These are phyloP conservation scores for Hirtodrosophila trivittata DNA, from an alignment of 2,888 invertebrate genomes.

Conservation along the genomic window DNA sequence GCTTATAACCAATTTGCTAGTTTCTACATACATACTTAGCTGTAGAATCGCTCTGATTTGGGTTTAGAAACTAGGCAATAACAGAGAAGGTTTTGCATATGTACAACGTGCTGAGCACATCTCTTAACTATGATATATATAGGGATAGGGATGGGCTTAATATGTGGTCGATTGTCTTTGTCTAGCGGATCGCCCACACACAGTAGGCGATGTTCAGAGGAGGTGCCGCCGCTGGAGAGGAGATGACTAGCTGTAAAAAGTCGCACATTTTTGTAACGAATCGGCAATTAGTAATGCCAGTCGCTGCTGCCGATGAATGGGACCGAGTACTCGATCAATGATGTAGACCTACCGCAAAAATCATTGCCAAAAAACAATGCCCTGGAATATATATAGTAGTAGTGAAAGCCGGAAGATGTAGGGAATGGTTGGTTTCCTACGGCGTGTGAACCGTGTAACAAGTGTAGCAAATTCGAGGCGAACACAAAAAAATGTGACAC, in stretches of 20 bases:
- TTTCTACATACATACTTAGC: too few species aligned
- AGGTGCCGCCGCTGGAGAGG: conserved; percentile 15
- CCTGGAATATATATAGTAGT: conserved; percentile 11
- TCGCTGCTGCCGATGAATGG: conserved; percentile 63
- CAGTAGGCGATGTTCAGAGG: too few species aligned
- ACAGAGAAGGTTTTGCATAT: conserved; percentile 8
- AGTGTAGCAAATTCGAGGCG: conserved; percentile 66
- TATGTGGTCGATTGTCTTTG: conserved; percentile 27
- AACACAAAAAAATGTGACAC: conserved; percentile 72
- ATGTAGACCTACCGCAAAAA: conserved; percentile 75
- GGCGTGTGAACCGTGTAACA: conserved; percentile 79
- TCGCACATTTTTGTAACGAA: conserved; percentile 76
- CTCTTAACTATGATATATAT: too few species aligned
- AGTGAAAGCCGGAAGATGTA: conserved; percentile 60
- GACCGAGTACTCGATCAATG: conserved; percentile 64
- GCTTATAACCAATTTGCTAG: too few species aligned
- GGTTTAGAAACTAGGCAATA: too few species aligned
- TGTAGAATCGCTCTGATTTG: too few species aligned
- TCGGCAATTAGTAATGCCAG: conserved; percentile 68
- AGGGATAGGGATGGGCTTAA: conserved; percentile 2
- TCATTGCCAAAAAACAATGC: conserved; percentile 59
- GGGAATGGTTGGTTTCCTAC: conserved; percentile 18
- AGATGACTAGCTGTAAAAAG: conserved; percentile 48
- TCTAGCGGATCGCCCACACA: conserved; percentile 31
- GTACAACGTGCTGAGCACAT: neutral